Percentiles rank a stretch among this genome's conserved stretches.
These are phyloP conservation scores for Cavia porcellus DNA, from an alignment of 2,113 vertebrate species.

Conservation along the genomic window DNA sequence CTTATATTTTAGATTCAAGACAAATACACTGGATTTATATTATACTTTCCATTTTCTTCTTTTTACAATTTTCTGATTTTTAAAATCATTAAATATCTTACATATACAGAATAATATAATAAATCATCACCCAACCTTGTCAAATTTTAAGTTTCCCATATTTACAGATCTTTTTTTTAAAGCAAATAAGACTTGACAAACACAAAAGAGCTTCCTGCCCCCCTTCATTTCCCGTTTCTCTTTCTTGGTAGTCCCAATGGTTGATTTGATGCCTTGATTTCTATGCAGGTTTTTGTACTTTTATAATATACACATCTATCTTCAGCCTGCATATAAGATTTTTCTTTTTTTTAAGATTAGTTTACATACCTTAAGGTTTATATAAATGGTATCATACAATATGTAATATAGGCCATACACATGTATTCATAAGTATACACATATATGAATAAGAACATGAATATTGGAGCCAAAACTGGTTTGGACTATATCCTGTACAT, in stretches of 20 bases:
- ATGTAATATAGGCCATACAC: background rate
- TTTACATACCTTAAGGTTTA: constrained; percentile 58
- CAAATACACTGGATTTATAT: constrained; percentile 45
- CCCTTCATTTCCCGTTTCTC: constrained; percentile 20
- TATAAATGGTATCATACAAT: constrained; percentile 30
- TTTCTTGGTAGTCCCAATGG: constrained; percentile 28
- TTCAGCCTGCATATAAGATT: background rate
- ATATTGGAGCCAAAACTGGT: background rate
- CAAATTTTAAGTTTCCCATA: constrained; percentile 39
- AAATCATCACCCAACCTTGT: background rate
- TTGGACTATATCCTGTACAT: constrained; percentile 19
- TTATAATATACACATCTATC: constrained; percentile 28
- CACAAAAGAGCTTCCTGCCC: constrained; percentile 31
- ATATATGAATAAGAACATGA: background rate
- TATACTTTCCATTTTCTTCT: constrained; percentile 31
- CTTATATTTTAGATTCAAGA: constrained; percentile 54
- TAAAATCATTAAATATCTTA: constrained; percentile 38
- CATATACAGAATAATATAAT: constrained; percentile 29
- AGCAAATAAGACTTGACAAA: constrained; percentile 39
- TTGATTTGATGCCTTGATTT: constrained; percentile 51
- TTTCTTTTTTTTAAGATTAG: background rate
- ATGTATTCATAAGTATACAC: background rate
- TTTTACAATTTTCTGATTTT: background rate
- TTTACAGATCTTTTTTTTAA: constrained; percentile 20
- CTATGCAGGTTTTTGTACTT: constrained; percentile 47